These are phyloP conservation scores for Synchiropus splendidus DNA, from an alignment of 2,113 vertebrate genomes.

Conservation along the genomic window DNA sequence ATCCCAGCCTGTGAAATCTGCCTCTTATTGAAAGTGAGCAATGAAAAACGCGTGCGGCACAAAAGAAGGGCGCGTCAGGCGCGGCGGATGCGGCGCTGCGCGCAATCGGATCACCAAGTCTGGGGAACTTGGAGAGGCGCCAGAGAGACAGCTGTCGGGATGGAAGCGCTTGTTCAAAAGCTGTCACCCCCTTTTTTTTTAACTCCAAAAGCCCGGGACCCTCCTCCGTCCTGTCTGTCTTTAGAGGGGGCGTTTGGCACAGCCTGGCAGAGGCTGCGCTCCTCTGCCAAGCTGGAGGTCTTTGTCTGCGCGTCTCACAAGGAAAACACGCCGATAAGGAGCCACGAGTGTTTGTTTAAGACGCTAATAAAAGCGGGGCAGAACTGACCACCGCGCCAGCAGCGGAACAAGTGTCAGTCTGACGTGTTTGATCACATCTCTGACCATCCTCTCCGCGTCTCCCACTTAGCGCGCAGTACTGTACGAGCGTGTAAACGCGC, in stretches of 20 bases:
- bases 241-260: constrained; percentile 60
- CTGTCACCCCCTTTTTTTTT: constrained; percentile 74
- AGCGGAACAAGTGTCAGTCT: no score
- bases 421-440: no score
- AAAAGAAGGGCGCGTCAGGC: constrained; percentile 21
- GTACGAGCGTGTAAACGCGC: no score
- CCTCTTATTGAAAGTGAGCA: constrained; percentile 10
- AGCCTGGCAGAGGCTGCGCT: constrained; percentile 29
- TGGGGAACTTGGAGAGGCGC: constrained; percentile 85
- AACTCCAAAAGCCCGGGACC: constrained; percentile 51
- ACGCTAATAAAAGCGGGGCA: no score
- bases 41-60: constrained; percentile 9
- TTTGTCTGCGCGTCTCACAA: constrained; percentile 48
- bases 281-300: constrained; percentile 47
- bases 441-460: no score
- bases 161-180: constrained; percentile 82
- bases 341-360: constrained; percentile 62
- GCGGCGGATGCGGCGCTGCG: constrained; percentile 70
- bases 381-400: no score
- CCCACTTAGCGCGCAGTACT: no score
- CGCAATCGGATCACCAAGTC: constrained; percentile 70
- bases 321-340: no score
- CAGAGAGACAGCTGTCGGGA: constrained; percentile 98
- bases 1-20: constrained; percentile 10
- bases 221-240: constrained; percentile 39